Percentiles rank a stretch among this genome's conserved stretches.
Evolutionary conservation across 2,888 invertebrate genomes (phyloP).

Genomic region (Odontothrips loti): DNA sequence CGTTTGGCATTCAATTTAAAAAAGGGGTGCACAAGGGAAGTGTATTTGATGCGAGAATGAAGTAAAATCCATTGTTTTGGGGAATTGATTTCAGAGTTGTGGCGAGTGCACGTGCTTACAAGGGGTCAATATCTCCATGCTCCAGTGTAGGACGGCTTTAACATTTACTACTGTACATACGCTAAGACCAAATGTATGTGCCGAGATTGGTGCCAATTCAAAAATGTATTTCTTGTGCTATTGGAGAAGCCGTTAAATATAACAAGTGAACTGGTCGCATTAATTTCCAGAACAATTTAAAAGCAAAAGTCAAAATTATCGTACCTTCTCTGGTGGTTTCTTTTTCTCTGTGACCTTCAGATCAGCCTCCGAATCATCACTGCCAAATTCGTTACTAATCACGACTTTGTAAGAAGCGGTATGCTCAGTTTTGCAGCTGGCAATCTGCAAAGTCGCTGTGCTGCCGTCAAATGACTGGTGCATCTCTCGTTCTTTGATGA

Average conservation of each 20-base stretch:
- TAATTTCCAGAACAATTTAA: background rate
- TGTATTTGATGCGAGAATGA: too few relatives aligned
- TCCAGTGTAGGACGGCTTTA: conserved; percentile 30
- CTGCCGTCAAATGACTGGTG: conserved; percentile 80
- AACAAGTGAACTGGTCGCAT: too few relatives aligned
- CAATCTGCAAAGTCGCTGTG: conserved; percentile 72
- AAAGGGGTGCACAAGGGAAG: too few relatives aligned
- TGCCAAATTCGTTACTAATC: conserved; percentile 86
- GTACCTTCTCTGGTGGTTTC: conserved; percentile 19
- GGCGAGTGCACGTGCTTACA: background rate
- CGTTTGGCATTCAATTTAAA: too few relatives aligned
- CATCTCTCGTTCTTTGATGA: conserved; percentile 53
- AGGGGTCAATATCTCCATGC: conserved; percentile 1
- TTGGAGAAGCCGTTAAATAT: background rate
- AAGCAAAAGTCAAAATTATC: background rate
- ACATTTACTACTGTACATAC: conserved; percentile 41
- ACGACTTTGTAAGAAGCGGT: conserved; percentile 79
- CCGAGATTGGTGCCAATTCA: background rate
- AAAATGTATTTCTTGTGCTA: conserved; percentile 19
- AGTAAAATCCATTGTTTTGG: too few relatives aligned
- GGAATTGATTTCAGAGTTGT: conserved; percentile 37
- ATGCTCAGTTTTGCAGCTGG: conserved; percentile 67
- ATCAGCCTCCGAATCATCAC: conserved; percentile 80
- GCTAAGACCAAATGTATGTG: conserved; percentile 19
- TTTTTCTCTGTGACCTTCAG: conserved; percentile 65